These are phyloP conservation scores for Drosophila ustulata DNA, from an alignment of 2,888 invertebrate genomes.

Conservation along the genomic window DNA sequence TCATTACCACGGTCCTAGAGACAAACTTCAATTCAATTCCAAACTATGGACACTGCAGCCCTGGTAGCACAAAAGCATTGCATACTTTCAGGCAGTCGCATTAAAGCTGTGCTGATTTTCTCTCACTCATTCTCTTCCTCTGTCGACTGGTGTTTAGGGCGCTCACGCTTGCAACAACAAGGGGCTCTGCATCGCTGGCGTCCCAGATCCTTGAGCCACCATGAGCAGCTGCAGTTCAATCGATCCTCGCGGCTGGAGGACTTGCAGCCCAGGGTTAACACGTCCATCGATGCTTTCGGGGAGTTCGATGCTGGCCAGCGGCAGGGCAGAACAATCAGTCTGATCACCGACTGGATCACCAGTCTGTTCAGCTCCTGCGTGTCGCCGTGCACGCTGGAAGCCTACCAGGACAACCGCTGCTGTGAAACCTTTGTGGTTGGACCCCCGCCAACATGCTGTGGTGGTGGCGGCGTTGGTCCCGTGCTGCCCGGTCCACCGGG, in stretches of 20 bases:
- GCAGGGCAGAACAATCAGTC: slow-evolving; percentile 70
- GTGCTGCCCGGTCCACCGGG: slow-evolving; percentile 11
- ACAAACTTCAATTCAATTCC: no score
- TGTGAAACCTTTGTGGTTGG: slow-evolving; percentile 58
- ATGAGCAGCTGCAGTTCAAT: slow-evolving; percentile 42
- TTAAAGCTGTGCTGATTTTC: not conserved
- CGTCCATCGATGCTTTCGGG: slow-evolving; percentile 70
- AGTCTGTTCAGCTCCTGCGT: slow-evolving; percentile 64
- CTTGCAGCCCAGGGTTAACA: slow-evolving; percentile 47
- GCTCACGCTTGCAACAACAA: slow-evolving; percentile 52
- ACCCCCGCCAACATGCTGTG: slow-evolving; percentile 52
- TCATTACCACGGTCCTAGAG: no score
- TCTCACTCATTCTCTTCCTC: not conserved
- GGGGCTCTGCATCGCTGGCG: slow-evolving; percentile 51
- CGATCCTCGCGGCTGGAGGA: slow-evolving; percentile 59
- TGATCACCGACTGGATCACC: slow-evolving; percentile 70
- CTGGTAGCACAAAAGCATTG: slow-evolving; percentile 9
- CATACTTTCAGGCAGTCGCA: slow-evolving; percentile 49
- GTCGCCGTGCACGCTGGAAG: slow-evolving; percentile 76
- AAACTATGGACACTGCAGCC: not conserved
- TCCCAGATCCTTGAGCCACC: slow-evolving; percentile 30
- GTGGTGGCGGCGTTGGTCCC: slow-evolving; percentile 22
- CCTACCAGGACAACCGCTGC: slow-evolving; percentile 74
- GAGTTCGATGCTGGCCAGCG: slow-evolving; percentile 63
- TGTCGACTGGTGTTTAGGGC: slow-evolving; percentile 30